Percentiles rank a stretch among this genome's conserved stretches.
These are phyloP conservation scores for Mimachlamys varia DNA, from an alignment of 2,888 invertebrate genomes.

Conservation along the genomic window DNA sequence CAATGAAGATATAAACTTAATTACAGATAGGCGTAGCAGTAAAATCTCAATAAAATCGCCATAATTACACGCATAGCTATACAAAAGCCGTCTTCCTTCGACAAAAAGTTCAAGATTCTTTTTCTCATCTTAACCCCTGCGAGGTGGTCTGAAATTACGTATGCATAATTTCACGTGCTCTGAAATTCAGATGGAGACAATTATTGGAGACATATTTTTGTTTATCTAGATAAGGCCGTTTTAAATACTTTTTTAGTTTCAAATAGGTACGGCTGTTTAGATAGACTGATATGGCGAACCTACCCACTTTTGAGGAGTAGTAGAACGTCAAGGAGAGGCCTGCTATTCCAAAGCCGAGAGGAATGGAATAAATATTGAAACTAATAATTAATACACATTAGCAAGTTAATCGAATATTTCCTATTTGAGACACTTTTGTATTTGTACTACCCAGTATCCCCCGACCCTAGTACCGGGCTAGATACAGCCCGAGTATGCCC, in stretches of 20 bases:
- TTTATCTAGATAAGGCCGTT: slow-evolving; percentile 28
- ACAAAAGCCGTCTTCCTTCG: not conserved
- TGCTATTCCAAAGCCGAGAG: too few relatives aligned
- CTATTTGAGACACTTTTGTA: too few relatives aligned
- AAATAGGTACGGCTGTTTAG: not conserved
- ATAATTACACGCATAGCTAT: slow-evolving; percentile 3
- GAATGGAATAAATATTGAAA: too few relatives aligned
- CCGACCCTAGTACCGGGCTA: too few relatives aligned
- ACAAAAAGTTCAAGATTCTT: slow-evolving; percentile 9
- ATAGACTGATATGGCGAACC: not conserved
- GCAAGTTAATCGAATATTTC: too few relatives aligned
- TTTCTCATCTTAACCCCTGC: not conserved
- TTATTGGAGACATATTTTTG: slow-evolving; percentile 14
- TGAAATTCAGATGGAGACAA: slow-evolving; percentile 19
- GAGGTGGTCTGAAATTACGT: slow-evolving; percentile 32
- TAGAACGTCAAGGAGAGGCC: not conserved
- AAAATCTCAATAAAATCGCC: not conserved
- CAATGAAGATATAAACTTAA: slow-evolving; percentile 32
- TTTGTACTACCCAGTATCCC: too few relatives aligned
- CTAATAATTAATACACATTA: too few relatives aligned
- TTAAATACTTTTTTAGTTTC: not conserved
- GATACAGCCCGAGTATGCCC: too few relatives aligned
- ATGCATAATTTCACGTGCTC: not conserved
- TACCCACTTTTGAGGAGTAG: not conserved
- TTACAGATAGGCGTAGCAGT: not conserved